Base-by-base conservation (phyloP, 2,888 invertebrate genomes). In the Pterobdella sp. region DNA sequence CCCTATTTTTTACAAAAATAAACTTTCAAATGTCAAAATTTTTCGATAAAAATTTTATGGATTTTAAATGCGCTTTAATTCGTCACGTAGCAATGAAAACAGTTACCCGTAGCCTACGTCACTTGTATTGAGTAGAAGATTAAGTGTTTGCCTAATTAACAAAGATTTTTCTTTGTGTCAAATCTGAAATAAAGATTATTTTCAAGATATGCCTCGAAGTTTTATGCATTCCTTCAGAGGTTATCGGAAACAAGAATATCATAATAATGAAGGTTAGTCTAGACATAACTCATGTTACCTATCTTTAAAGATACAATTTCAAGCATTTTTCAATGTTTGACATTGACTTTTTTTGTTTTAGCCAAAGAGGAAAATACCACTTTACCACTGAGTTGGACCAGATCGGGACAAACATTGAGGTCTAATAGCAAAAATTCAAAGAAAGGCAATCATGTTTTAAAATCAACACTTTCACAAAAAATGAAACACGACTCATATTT, bases 21-120 rank as follows among this genome's bases (percentile, higher is more conserved):
- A n/a, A n/a, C n/a, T n/a, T n/a, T n/a, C n/a, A n/a, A n/a, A n/a
- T n/a, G n/a, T n/a, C n/a, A n/a, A n/a, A n/a, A n/a, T n/a, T n/a
- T n/a, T n/a, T n/a, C n/a, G n/a, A n/a, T n/a, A n/a, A n/a, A n/a
- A n/a, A n/a, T n/a, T n/a, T n/a, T n/a, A n/a, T n/a, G n/a, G n/a
- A n/a, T n/a, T 26, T 4, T 18, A 4, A 56, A 56, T 56, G 60
- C 65, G 65, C 32, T 35, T 65, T 34, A 34, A 65, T 3, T 35
- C 35, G 35, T 32, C 65, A 35, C 65, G 65, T 65, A 65, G 65
- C 35, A 65, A 65, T 35, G 34, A 34, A 31, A 71, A 71, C 71
- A 71, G 71, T 71, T 71, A 71, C 71, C 71, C 71, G 71, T 37
- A 35, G 32, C 31, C 35, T 49, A 69, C 69, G 69, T 69, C 69